phyloP scores from a whole-genome alignment of 2,797 vertebrate species.

The Gallinago nigripennis region DNA sequence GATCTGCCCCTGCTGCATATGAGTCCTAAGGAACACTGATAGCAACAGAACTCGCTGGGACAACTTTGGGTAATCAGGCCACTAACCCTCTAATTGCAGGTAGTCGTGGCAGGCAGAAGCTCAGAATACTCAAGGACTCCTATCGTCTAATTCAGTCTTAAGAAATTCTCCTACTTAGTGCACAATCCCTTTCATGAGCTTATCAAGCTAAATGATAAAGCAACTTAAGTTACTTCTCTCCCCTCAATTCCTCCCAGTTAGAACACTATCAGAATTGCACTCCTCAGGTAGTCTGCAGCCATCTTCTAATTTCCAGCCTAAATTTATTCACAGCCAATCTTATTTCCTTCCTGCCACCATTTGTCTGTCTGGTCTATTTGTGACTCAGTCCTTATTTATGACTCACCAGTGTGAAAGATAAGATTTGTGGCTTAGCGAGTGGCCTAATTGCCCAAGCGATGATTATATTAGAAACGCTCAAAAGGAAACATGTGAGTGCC shows the following conservation, averaged over 20 bases:
- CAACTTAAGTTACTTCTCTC: neutral
- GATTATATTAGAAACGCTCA: conserved; percentile 42
- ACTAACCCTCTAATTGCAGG: neutral
- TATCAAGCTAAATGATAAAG: neutral
- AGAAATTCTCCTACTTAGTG: neutral
- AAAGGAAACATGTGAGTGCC: conserved; percentile 12
- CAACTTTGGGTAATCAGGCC: neutral
- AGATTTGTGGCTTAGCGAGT: conserved; percentile 63
- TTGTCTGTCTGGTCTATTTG: conserved; percentile 65
- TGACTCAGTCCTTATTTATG: conserved; percentile 59
- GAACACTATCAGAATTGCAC: neutral
- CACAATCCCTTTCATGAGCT: neutral
- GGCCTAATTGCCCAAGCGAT: conserved; percentile 47
- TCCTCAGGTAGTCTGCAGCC: conserved; percentile 29
- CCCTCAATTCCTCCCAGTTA: neutral
- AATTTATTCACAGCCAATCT: conserved; percentile 47
- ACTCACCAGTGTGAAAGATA: conserved; percentile 59
- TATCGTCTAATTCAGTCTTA: neutral
- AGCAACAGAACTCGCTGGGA: neutral
- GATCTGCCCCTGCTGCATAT: neutral
- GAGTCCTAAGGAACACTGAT: neutral
- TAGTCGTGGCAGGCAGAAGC: neutral
- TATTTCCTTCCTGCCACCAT: conserved; percentile 57
- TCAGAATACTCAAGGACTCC: neutral
- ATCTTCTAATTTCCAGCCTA: conserved; percentile 41